phyloP scores from a whole-genome alignment of 2,797 vertebrate species.

The Argyrosomus regius region DNA sequence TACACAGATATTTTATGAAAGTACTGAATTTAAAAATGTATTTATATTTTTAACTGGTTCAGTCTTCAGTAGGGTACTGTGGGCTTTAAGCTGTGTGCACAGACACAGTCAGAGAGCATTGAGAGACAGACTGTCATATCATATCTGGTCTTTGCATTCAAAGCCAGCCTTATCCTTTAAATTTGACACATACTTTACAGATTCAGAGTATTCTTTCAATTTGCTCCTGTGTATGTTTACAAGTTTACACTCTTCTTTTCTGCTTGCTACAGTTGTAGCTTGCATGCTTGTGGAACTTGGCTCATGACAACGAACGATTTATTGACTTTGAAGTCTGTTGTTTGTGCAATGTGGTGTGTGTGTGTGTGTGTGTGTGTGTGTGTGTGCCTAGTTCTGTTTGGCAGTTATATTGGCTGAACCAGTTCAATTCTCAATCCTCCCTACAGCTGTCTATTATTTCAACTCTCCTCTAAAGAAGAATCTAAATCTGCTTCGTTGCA shows the following conservation, averaged over 20 bases:
- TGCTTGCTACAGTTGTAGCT: constrained; percentile 50
- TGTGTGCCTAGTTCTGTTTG: constrained; percentile 39
- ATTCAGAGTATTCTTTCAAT: constrained; percentile 30
- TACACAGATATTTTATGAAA: no score
- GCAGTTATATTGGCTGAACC: constrained; percentile 51
- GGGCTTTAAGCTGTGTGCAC: not conserved
- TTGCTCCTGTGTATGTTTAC: constrained; percentile 46
- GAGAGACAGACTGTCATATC: not conserved
- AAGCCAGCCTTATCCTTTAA: not conserved
- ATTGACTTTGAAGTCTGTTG: constrained; percentile 72
- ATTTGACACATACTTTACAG: constrained; percentile 10
- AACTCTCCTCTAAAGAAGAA: constrained; percentile 33
- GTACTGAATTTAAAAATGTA: not conserved
- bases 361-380: no score
- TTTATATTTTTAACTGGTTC: not conserved
- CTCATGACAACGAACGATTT: constrained; percentile 61
- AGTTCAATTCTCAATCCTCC: constrained; percentile 49
- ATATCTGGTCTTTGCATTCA: not conserved
- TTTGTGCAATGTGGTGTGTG: constrained; percentile 57
- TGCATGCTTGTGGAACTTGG: constrained; percentile 55
- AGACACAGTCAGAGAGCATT: not conserved
- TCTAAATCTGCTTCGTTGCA: constrained; percentile 24
- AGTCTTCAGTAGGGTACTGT: not conserved
- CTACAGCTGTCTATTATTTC: constrained; percentile 42
- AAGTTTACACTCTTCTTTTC: constrained; percentile 50